Conservation (phyloP, 1,140 invertebrate genomes). For the Zaprionus ornatus region DNA sequence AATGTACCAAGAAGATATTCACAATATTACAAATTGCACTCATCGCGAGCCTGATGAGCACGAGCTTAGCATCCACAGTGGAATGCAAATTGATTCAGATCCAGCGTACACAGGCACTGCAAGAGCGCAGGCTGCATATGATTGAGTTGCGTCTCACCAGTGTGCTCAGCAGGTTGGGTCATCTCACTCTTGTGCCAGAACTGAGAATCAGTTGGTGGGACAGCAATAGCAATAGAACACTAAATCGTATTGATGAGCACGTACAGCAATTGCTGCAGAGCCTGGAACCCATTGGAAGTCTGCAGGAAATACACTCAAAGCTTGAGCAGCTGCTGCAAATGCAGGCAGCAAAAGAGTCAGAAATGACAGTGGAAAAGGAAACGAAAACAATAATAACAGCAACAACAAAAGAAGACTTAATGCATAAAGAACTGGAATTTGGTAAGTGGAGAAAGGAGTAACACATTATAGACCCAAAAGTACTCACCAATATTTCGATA, state of each 20-base stretch:
- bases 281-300: conserved; percentile 14
- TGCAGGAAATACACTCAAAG: conserved; percentile 25
- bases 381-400: not conserved
- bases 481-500: conserved; percentile 37
- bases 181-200: conserved; percentile 29
- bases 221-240: not conserved
- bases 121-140: conserved; percentile 48
- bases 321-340: conserved; percentile 4
- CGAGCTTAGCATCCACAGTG: conserved; percentile 1
- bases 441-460: conserved; percentile 21
- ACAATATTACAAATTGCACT: conserved; percentile 32
- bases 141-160: conserved; percentile 63
- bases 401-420: not conserved
- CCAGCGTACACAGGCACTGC: conserved; percentile 41
- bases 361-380: not conserved
- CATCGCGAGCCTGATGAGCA: conserved; percentile 3
- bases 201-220: conserved; percentile 27
- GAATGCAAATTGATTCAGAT: conserved; percentile 56
- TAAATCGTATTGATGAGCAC: not conserved
- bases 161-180: conserved; percentile 61
- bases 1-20: conserved; percentile 26
- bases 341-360: not conserved
- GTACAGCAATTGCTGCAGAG: not conserved
- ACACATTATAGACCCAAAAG: not conserved
- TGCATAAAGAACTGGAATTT: not conserved